Percentiles rank a stretch among this genome's conserved stretches.
These are phyloP conservation scores for Damaliscus lunatus DNA, from an alignment of 2,113 vertebrate species.

Conservation along the genomic window DNA sequence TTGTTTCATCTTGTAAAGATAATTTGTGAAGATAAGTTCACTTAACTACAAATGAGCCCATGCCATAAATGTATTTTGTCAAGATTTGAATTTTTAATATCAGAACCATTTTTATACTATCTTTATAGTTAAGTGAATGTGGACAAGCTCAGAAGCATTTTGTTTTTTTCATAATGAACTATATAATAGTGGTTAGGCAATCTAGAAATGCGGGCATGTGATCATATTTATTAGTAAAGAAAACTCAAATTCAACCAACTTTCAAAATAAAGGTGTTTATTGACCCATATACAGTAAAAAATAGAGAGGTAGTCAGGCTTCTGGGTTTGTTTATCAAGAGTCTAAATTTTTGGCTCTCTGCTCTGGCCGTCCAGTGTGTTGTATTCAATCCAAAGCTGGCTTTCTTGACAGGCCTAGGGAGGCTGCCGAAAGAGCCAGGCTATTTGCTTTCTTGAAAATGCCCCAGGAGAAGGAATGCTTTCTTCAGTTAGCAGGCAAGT, in stretches of 20 bases:
- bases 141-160: neutral
- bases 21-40: neutral
- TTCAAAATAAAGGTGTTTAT: neutral
- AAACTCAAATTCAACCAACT: neutral
- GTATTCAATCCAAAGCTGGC: neutral
- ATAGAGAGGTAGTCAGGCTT: neutral
- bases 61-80: neutral
- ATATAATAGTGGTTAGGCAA: neutral
- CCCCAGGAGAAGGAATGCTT: neutral
- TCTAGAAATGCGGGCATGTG: neutral
- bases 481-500: neutral
- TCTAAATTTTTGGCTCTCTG: neutral
- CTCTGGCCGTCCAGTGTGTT: neutral
- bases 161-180: neutral
- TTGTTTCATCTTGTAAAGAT: neutral
- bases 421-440: neutral
- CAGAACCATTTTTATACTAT: neutral
- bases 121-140: neutral
- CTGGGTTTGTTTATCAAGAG: neutral
- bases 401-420: neutral
- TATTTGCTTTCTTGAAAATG: slow-evolving; percentile 27
- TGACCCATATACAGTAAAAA: neutral
- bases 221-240: neutral
- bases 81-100: slow-evolving; percentile 1
- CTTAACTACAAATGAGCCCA: neutral